Evolutionary conservation across 2,113 vertebrate species (phyloP).

Genomic region (Pedetes capensis): DNA sequence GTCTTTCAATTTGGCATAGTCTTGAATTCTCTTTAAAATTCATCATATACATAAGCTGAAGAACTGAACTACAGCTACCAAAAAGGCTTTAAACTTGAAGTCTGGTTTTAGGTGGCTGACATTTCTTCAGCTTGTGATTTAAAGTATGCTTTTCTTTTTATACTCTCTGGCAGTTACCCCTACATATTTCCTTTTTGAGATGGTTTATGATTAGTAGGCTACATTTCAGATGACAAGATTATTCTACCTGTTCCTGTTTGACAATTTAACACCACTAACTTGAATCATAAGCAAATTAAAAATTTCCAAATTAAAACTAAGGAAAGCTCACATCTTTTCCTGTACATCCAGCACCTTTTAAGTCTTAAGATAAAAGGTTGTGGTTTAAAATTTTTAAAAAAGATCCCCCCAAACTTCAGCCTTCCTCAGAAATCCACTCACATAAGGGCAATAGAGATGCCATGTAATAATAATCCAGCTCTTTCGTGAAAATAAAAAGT

Average conservation of each 20-base stretch:
- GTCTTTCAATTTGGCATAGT: constrained; percentile 15
- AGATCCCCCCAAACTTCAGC: neutral
- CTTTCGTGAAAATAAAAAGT: neutral
- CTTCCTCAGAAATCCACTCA: neutral
- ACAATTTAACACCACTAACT: constrained; percentile 43
- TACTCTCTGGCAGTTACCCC: neutral
- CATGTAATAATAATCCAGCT: neutral
- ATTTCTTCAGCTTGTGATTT: constrained; percentile 47
- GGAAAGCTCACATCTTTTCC: neutral
- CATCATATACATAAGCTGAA: constrained; percentile 19
- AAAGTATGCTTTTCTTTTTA: neutral
- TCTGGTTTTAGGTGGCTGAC: constrained; percentile 30
- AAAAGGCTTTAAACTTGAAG: constrained; percentile 46
- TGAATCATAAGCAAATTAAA: constrained; percentile 27
- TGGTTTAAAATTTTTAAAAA: neutral
- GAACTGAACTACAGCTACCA: neutral
- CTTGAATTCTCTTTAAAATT: constrained; percentile 43
- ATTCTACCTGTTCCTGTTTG: neutral
- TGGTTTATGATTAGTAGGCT: constrained; percentile 44
- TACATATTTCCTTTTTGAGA: constrained; percentile 28
- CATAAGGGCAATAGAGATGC: neutral
- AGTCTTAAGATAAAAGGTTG: neutral
- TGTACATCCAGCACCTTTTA: neutral
- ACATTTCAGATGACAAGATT: neutral
- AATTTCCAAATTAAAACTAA: neutral